These are phyloP conservation scores for Herpetotheres cachinnans DNA, from an alignment of 2,113 vertebrate species.

Conservation along the genomic window DNA sequence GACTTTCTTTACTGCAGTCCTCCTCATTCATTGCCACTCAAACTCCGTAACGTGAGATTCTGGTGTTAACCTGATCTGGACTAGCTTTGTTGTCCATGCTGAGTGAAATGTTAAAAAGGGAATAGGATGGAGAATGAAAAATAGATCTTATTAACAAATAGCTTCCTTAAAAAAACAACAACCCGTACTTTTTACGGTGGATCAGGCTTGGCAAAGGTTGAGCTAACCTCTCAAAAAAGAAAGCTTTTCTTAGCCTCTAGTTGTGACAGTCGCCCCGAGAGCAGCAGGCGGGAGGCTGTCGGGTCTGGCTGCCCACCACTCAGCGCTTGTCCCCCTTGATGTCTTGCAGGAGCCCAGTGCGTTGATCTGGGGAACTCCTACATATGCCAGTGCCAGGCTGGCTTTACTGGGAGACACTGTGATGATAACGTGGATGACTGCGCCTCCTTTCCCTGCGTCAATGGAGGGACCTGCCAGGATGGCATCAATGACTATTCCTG, in stretches of 20 bases:
- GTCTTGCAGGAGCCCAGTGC: slow-evolving; percentile 85
- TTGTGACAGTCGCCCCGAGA: not conserved
- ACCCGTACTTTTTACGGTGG: not conserved
- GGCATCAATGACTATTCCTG: slow-evolving; percentile 86
- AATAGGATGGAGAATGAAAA: not conserved
- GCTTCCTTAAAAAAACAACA: not conserved
- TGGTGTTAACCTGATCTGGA: not conserved
- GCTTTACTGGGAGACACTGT: slow-evolving; percentile 89
- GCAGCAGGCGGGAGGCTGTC: not conserved
- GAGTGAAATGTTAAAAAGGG: not conserved
- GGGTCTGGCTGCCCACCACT: not conserved
- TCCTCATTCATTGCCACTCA: not conserved
- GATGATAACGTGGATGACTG: slow-evolving; percentile 86
- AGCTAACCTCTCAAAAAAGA: not conserved
- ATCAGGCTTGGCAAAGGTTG: not conserved
- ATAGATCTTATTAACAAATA: not conserved
- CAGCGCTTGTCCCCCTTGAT: not conserved
- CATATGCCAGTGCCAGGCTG: slow-evolving; percentile 89
- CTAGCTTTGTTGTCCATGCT: not conserved
- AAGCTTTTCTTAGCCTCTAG: not conserved
- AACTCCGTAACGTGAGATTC: not conserved
- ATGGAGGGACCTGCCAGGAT: slow-evolving; percentile 93
- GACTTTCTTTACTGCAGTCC: not conserved
- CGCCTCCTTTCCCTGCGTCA: slow-evolving; percentile 86
- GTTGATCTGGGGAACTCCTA: slow-evolving; percentile 91